Evolutionary conservation across 2,113 vertebrate species (phyloP), one percentile per base, ranked within the genome.

Genomic region (Puffinus mauretanicus): DNA sequence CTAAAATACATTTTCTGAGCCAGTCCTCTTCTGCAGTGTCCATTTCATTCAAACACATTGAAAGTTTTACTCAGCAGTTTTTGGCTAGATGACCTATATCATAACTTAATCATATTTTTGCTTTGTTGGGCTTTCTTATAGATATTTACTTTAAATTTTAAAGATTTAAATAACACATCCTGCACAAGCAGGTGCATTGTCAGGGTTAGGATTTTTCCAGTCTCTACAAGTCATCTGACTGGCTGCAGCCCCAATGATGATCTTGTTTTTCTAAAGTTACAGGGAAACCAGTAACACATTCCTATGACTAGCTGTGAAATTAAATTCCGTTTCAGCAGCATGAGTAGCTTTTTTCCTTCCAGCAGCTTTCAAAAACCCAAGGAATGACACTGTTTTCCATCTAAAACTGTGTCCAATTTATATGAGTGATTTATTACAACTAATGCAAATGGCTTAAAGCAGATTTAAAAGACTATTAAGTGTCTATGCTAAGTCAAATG

Each of bases 401-500:
- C n/a, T 62, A 47, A 95, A 94, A 94, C 10, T 30, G 47, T 38
- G 64, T 66, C 73, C n/a, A 92, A 62, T 91, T 85, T 87, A 92
- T 76, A 96, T 49, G 42, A 90, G 36, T 85, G 65, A 86, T 88
- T 93, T 92, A 89, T 94, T 78, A 73, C 61, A 82, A 78, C 78
- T 80, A 86, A 90, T 69, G 61, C 10, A 93, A 91, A 88, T 64
- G n/a, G 49, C 25, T 94, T 86, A 92, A 94, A 92, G 64, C 66
- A 90, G 49, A 71, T 89, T 94, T 91, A 42, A 90, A 95, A 88
- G 34, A 64, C 77, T 92, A 78, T 67, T 90, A 87, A 92, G 76
- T 76, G 65, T 44, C 82, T 85, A 90, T 12, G 19, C 21, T 83
- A 90, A 92, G 75, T 92, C 81, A 94, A 95, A 93, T 44, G 18